Conservation (phyloP, 2,113 vertebrate species). For the Pyxicephalus adspersus region DNA sequence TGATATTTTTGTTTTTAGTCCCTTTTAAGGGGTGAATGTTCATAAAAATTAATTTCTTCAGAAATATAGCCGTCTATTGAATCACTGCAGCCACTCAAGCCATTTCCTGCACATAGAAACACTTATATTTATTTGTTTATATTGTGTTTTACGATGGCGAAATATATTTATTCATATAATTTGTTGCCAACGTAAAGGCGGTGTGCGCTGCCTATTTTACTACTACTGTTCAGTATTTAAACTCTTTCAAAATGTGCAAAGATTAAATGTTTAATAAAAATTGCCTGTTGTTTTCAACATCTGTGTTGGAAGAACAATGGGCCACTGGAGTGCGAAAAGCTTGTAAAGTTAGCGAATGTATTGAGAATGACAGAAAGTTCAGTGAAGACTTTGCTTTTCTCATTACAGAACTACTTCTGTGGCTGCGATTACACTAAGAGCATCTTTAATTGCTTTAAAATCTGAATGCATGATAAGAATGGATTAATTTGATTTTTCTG, state of each 20-base stretch:
- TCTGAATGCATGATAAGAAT: conserved; percentile 99
- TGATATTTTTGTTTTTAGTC: too few relatives aligned
- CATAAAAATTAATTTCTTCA: too few relatives aligned
- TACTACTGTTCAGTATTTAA: conserved; percentile 84
- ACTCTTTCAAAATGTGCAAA: conserved; percentile 83
- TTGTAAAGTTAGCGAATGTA: conserved; percentile 99
- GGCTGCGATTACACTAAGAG: conserved; percentile 99
- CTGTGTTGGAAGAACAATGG: conserved; percentile 97
- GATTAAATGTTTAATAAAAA: conserved; percentile 91
- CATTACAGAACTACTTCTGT: conserved; percentile 97
- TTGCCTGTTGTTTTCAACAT: conserved; percentile 91
- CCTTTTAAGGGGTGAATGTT: too few relatives aligned
- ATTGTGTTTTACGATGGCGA: not conserved
- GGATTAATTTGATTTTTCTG: conserved; percentile 99
- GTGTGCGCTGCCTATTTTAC: conserved; percentile 65
- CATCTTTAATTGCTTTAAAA: conserved; percentile 99
- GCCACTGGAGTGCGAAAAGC: conserved; percentile 97
- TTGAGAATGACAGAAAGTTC: conserved; percentile 98
- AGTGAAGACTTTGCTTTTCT: conserved; percentile 98
- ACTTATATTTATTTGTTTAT: not conserved
- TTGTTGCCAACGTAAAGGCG: not conserved
- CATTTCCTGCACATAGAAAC: not conserved
- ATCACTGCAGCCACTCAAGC: too few relatives aligned
- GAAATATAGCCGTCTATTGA: too few relatives aligned
- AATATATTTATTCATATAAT: conserved; percentile 8